phyloP scores from a whole-genome alignment of 2,797 vertebrate genomes.

The Thripadectes ignobilis region DNA sequence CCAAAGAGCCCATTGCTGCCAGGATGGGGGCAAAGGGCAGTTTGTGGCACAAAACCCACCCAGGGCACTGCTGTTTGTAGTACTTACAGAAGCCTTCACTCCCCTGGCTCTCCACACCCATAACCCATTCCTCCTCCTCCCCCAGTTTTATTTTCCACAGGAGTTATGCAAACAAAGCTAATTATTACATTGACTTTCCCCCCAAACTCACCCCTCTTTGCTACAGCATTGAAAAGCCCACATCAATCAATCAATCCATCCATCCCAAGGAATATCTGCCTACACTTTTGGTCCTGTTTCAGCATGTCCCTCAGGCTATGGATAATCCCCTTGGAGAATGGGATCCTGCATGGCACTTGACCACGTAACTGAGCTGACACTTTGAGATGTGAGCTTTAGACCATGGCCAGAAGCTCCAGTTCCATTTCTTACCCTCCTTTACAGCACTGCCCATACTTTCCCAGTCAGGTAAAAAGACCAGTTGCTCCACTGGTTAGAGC shows the following conservation, averaged over 20 bases:
- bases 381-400: neutral
- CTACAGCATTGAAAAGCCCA: neutral
- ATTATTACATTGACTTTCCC: neutral
- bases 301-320: neutral
- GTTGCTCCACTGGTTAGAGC: neutral
- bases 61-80: neutral
- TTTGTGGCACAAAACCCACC: neutral
- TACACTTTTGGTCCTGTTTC: neutral
- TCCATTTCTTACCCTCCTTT: neutral
- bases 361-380: rapidly evolving
- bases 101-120: neutral
- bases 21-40: neutral
- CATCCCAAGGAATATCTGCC: neutral
- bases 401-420: neutral
- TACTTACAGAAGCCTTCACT: neutral
- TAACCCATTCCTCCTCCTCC: neutral
- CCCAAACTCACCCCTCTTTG: neutral
- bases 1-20: neutral
- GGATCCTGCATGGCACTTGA: neutral
- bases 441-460: rapidly evolving
- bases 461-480: neutral
- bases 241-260: neutral
- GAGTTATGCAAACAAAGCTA: neutral
- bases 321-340: neutral
- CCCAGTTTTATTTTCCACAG: neutral